phyloP scores from a whole-genome alignment of 2,113 vertebrate genomes.

The Odontophorus gujanensis region DNA sequence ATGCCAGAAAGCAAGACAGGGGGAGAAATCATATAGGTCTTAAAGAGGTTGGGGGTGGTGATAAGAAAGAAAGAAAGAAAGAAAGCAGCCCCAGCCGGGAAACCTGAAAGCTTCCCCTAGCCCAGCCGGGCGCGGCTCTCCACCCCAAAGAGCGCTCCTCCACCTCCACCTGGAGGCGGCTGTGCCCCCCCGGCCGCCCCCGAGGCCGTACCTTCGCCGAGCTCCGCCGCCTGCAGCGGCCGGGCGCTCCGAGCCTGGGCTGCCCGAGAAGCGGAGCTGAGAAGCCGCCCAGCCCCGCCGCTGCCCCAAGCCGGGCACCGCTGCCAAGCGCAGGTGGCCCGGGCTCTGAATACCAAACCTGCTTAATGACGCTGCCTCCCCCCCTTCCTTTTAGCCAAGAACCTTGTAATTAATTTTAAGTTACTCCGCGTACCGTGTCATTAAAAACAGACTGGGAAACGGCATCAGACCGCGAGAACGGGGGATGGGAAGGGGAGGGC shows the following conservation, averaged over 20 bases:
- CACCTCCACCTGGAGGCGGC: not conserved
- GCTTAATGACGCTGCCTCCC: conserved; percentile 56
- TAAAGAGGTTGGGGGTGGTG: not conserved
- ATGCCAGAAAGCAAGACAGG: conserved; percentile 39
- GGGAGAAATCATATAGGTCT: conserved; percentile 12
- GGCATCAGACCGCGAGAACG: not conserved
- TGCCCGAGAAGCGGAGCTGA: not conserved
- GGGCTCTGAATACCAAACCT: conserved; percentile 41
- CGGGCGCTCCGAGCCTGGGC: not conserved
- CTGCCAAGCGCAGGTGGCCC: conserved; percentile 79
- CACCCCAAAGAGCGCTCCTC: not conserved
- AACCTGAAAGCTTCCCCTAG: not conserved
- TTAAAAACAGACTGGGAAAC: conserved; percentile 66
- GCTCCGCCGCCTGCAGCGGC: not conserved
- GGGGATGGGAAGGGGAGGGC: not conserved
- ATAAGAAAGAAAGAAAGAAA: not conserved
- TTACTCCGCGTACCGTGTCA: conserved; percentile 64
- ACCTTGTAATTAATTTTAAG: conserved; percentile 78
- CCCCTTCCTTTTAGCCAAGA: conserved; percentile 60
- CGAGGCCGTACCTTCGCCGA: conserved; percentile 14
- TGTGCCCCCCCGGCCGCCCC: not conserved
- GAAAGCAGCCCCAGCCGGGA: not conserved
- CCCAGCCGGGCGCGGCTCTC: not conserved
- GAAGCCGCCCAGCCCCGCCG: not conserved
- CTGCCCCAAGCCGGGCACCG: not conserved